Conservation (phyloP, 2,888 invertebrate species). For the Trissoscelio sp. region DNA sequence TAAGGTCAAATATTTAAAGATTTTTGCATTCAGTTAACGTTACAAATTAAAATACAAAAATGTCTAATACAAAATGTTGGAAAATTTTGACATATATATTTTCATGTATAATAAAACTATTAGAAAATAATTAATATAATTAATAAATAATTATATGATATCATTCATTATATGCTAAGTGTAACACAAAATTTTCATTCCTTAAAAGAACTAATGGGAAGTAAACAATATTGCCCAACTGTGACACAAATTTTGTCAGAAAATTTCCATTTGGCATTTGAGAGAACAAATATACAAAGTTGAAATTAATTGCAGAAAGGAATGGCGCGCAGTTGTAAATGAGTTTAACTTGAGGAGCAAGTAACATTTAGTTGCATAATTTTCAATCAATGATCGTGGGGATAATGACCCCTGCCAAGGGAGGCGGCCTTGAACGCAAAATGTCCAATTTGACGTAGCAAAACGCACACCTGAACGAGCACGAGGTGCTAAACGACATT, state of each 20-base stretch:
- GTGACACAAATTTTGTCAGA: neutral
- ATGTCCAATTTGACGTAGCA: conserved; percentile 33
- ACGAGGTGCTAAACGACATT: conserved; percentile 67
- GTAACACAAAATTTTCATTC: no score
- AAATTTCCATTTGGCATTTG: neutral
- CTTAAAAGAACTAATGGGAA: no score
- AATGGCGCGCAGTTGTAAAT: conserved; percentile 12
- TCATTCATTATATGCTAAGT: no score
- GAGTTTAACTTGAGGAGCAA: conserved; percentile 31
- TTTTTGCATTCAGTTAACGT: neutral
- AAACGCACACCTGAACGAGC: conserved; percentile 58
- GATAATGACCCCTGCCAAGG: conserved; percentile 62
- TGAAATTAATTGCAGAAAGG: conserved; percentile 30
- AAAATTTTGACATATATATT: no score
- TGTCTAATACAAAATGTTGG: neutral
- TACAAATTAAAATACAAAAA: neutral
- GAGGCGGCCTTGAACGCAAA: conserved; percentile 45
- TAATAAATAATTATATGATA: neutral
- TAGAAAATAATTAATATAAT: no score
- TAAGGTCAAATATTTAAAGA: conserved; percentile 33
- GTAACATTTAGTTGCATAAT: conserved; percentile 54
- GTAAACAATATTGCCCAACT: no score
- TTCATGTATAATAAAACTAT: no score
- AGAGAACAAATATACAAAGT: conserved; percentile 14
- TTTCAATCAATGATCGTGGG: conserved; percentile 32